phyloP scores from a whole-genome alignment of 2,113 vertebrate genomes.

The Grallaria varia region DNA sequence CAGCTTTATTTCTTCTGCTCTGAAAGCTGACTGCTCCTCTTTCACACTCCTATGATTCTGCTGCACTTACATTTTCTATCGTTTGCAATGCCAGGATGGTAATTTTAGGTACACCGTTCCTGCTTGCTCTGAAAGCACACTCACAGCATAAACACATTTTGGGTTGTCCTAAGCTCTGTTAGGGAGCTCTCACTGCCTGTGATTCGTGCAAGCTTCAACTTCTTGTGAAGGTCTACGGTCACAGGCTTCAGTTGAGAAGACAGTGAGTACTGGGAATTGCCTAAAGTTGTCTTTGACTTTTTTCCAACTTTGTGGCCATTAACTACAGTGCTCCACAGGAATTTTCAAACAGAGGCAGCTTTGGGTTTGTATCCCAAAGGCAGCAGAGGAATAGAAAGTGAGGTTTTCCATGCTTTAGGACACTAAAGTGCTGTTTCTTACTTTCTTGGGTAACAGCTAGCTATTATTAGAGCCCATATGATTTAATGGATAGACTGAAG shows the following conservation, averaged over 20 bases:
- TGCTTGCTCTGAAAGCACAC: background rate
- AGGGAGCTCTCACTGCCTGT: background rate
- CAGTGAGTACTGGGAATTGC: background rate
- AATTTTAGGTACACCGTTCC: background rate
- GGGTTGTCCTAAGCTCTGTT: background rate
- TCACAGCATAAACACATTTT: background rate
- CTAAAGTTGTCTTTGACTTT: background rate
- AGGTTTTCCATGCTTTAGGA: background rate
- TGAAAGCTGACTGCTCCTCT: background rate
- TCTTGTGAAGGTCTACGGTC: background rate
- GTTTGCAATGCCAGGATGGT: background rate
- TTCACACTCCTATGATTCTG: background rate
- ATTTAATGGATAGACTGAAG: background rate
- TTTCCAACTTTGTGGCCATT: background rate
- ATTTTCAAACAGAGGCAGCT: background rate
- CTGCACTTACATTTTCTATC: background rate
- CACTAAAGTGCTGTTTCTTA: background rate
- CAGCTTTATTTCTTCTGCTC: background rate
- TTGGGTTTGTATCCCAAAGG: background rate
- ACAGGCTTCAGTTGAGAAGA: background rate
- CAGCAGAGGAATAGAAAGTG: background rate
- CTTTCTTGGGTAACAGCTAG: constrained; percentile 8
- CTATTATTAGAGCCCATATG: background rate
- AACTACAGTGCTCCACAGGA: background rate
- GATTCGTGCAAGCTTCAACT: background rate